Evolutionary conservation across 1,140 invertebrate genomes (phyloP), one percentile per base, ranked within the genome.

Genomic region (Lanistes nyassanus): DNA sequence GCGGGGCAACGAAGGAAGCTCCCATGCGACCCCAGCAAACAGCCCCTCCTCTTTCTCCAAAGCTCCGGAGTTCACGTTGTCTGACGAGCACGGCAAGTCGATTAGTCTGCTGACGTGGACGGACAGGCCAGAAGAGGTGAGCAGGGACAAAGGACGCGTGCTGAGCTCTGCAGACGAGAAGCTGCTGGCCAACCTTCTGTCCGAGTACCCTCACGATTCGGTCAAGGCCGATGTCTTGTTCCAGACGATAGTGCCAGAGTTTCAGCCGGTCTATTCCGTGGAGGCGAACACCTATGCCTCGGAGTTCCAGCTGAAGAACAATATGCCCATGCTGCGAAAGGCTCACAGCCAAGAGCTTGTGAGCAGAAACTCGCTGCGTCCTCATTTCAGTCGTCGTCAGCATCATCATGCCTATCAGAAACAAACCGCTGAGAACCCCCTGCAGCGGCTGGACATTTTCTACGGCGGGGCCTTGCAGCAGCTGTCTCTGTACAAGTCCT

Each of bases 381-480:
- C 21, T 3, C 55, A 31, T 23, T 26, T 69, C 55, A 31, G 65
- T 29, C 77, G 71, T 21, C 67, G 36, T 21, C 60, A 70, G 11
- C 51, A 75, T 42, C 53, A 36, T 51, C 66, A 75, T 34, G 39
- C 65, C 21, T 34, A 56, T 31, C 26, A n/a, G 2, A 9, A 26
- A 29, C n/a, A 55, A 26, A 56, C 34, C n/a, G 62, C 31, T 11
- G 58, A 77, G 64, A 79, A 77, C 34, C 82, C 81, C 0, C n/a
- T 84, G 56, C 56, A 76, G 29, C 53, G 76, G 39, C 81, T 76
- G 37, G 83, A 86, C 53, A 81, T 85, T 31, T 86, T 84, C 64
- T 86, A 86, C 74, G 83, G 82, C 62, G 83, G 83, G 37, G 84
- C 82, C 67, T 39, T 86, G 11, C 51, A 60, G 42, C 75, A 79